Evolutionary conservation across 1,140 invertebrate genomes (phyloP).

Genomic region (Linepithema humile): DNA sequence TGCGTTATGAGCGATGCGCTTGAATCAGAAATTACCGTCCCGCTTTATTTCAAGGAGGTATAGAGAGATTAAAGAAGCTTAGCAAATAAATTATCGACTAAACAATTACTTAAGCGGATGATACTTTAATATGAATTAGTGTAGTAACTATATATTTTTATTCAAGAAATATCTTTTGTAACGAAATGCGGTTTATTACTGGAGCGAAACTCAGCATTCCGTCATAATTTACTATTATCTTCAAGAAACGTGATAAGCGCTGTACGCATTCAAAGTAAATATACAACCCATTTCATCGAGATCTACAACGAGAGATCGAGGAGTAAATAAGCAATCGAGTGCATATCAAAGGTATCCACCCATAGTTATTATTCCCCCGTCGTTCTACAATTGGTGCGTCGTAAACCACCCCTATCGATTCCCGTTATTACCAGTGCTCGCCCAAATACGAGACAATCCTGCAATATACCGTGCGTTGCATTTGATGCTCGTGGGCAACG

Average conservation of each 20-base stretch:
- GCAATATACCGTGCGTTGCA: not conserved
- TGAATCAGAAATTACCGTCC: not conserved
- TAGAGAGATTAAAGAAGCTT: not conserved
- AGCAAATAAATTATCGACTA: not conserved
- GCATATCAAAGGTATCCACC: not conserved
- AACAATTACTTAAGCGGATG: not conserved
- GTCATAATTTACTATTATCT: not conserved
- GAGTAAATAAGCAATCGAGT: not conserved
- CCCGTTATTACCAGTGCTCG: not conserved
- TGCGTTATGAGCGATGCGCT: not conserved
- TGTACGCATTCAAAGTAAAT: not conserved
- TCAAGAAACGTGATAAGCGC: not conserved
- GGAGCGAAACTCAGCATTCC: not conserved
- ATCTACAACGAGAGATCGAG: not conserved
- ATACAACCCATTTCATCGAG: not conserved
- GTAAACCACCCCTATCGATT: not conserved
- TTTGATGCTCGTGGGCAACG: not conserved
- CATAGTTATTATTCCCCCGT: not conserved
- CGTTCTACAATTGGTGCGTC: not conserved
- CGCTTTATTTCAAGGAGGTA: no score
- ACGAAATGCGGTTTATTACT: not conserved
- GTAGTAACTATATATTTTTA: not conserved
- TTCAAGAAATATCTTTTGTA: not conserved
- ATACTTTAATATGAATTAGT: not conserved
- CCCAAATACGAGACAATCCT: not conserved